Base-by-base conservation (phyloP, 2,888 invertebrate species). In the Maniola hyperantus region DNA sequence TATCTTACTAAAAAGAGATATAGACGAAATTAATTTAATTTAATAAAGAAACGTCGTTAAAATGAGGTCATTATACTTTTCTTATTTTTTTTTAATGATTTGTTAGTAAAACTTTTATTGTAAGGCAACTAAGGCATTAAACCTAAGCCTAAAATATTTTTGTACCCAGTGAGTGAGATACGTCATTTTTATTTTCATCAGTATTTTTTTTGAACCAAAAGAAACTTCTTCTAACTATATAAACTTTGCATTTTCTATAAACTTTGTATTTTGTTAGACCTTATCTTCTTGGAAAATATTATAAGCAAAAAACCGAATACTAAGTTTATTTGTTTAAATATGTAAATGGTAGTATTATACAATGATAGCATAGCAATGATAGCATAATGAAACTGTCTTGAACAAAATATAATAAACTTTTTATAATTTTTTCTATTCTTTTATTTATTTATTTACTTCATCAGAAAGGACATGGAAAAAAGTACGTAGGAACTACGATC, bases 181-280 rank as follows among this genome's bases (percentile, higher is more conserved):
- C 8, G 8, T 4, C 10, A 39, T 46, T 6, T 50, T 11, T 48
- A 10, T 20, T 48, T 18, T 46, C 46, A 11, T 39, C 46, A 46
- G 46, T 46, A 46, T 46, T 46, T 39, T 39, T 11, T n/a, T 15
- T 6, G 15, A n/a, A 46, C 15, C 6, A n/a, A 46, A 46, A 44
- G 5, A 46, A n/a, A 15, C 46, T 46, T n/a, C 15, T 46, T 46
- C 6, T n/a, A n/a, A n/a, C n/a, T n/a, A 33, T n/a, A n/a, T 54
- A 55, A 39, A 39, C 15, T 54, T 10, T 55, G 55, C 55, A 55
- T 55, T 57, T 57, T 42, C 15, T 57, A 34, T n/a, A n/a, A n/a
- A n/a, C n/a, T n/a, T 15, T 57, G 39, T 57, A 57, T 42, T n/a
- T 39, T 57, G 20, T 20, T 36, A 15, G 7, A 33, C 7, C 26